phyloP scores from a whole-genome alignment of 2,113 vertebrate genomes.

The Globicephala melas region DNA sequence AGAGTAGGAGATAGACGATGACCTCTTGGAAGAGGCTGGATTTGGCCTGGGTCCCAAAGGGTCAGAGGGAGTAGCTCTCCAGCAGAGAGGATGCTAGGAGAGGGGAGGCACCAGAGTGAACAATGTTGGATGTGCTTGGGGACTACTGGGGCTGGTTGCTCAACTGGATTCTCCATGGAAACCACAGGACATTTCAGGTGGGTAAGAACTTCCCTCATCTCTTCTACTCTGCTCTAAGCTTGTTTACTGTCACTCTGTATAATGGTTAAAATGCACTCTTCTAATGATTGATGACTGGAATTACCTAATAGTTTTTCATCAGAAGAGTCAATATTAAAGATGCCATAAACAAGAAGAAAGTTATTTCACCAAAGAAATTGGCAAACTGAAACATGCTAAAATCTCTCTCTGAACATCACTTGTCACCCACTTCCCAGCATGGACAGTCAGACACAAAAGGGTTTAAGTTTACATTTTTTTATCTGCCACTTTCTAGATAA shows the following conservation, averaged over 20 bases:
- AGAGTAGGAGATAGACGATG: neutral
- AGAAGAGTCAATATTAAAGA: neutral
- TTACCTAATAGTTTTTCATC: neutral
- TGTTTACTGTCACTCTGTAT: no score
- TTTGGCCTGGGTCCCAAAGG: neutral
- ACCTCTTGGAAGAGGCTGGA: neutral
- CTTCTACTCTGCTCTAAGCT: neutral
- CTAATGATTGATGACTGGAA: neutral
- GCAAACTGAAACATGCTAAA: neutral
- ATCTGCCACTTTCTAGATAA: neutral
- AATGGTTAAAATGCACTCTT: neutral
- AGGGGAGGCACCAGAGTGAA: neutral
- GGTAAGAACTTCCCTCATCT: neutral
- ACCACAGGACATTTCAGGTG: neutral
- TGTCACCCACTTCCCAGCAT: neutral
- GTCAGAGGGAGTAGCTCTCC: neutral
- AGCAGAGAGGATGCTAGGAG: neutral
- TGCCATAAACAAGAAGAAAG: neutral
- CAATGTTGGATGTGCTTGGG: neutral
- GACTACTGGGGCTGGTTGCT: no score
- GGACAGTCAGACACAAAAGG: neutral
- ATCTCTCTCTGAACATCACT: neutral
- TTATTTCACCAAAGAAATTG: neutral
- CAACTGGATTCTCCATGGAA: neutral
- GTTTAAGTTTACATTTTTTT: neutral